These are phyloP conservation scores for Drosophila arizonae DNA, from an alignment of 1,140 invertebrate species.

Conservation along the genomic window DNA sequence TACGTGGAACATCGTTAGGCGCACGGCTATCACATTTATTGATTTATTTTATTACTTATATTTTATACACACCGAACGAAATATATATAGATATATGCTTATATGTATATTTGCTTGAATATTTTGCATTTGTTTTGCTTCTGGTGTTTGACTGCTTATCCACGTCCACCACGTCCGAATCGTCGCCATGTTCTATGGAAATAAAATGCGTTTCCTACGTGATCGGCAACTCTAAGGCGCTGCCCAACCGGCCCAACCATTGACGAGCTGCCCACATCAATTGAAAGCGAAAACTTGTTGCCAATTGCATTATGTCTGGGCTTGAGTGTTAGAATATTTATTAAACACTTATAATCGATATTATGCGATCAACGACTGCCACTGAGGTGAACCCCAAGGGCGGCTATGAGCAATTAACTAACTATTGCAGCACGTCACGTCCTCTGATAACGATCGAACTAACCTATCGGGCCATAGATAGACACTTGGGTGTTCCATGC, in stretches of 20 bases:
- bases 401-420: slow-evolving; percentile 37
- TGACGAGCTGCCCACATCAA: slow-evolving; percentile 35
- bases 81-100: slow-evolving; percentile 4
- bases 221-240: slow-evolving; percentile 48
- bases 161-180: slow-evolving; percentile 70
- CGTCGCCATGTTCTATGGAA: slow-evolving; percentile 75
- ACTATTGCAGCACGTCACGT: slow-evolving; percentile 33
- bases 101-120: slow-evolving; percentile 5
- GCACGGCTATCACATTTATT: slow-evolving; percentile 69
- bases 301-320: slow-evolving; percentile 70
- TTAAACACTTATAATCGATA: slow-evolving; percentile 77
- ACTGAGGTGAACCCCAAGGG: slow-evolving; percentile 64
- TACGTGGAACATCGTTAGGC: slow-evolving; percentile 67
- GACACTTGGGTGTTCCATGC: background rate
- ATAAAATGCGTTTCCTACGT: slow-evolving; percentile 75
- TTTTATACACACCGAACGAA: background rate
- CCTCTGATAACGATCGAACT: background rate
- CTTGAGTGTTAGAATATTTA: slow-evolving; percentile 72
- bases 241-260: slow-evolving; percentile 10
- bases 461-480: background rate
- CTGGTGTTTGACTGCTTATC: slow-evolving; percentile 48
- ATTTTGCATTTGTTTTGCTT: slow-evolving; percentile 43
- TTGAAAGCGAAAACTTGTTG: slow-evolving; percentile 66
- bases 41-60: slow-evolving; percentile 66
- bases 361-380: slow-evolving; percentile 69